phyloP scores from a whole-genome alignment of 2,113 vertebrate species.

The Onychostruthus taczanowskii region DNA sequence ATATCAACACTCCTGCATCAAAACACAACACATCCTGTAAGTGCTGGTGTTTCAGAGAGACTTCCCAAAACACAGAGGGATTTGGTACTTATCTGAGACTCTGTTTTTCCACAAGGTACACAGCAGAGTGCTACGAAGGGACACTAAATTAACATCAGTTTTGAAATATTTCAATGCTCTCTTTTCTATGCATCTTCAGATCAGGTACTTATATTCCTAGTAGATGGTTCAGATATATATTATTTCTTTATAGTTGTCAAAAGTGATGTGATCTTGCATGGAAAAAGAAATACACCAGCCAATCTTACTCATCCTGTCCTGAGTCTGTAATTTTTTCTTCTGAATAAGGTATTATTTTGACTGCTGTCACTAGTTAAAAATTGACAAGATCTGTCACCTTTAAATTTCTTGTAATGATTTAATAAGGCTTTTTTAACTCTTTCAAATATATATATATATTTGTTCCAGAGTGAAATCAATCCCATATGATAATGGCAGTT shows the following conservation, averaged over 20 bases:
- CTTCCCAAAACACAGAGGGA: neutral
- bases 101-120: neutral
- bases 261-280: neutral
- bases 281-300: neutral
- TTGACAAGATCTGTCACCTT: neutral
- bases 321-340: neutral
- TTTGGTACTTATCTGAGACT: neutral
- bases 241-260: neutral
- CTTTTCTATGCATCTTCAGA: neutral
- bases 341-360: neutral
- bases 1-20: neutral
- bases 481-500: neutral
- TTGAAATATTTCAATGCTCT: neutral
- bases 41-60: neutral
- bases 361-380: neutral
- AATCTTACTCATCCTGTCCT: neutral
- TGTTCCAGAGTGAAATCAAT: neutral
- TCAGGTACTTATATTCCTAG: neutral
- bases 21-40: neutral
- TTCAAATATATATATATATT: neutral
- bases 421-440: neutral
- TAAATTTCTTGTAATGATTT: neutral
- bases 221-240: neutral
- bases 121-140: neutral
- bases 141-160: neutral